These are phyloP conservation scores for Erebia epiphron DNA, from an alignment of 2,888 invertebrate genomes.

Conservation along the genomic window DNA sequence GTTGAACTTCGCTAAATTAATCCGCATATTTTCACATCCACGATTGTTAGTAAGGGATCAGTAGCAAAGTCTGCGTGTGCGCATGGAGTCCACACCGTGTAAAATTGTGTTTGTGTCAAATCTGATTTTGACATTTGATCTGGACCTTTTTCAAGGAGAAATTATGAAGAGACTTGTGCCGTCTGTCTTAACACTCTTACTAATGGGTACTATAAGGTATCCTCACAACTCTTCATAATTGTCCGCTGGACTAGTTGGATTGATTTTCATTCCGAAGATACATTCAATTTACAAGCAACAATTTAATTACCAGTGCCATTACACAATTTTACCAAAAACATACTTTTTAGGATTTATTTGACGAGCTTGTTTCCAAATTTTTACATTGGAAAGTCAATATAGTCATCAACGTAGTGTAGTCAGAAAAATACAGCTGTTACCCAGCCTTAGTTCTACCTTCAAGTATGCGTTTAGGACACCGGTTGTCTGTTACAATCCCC, in stretches of 20 bases:
- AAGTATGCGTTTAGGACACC: too few relatives aligned
- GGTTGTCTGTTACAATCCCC: too few relatives aligned
- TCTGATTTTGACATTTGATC: neutral
- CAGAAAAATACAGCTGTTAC: too few relatives aligned
- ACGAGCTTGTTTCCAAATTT: too few relatives aligned
- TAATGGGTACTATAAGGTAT: neutral
- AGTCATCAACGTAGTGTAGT: too few relatives aligned
- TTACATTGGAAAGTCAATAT: too few relatives aligned
- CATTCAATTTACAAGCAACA: too few relatives aligned
- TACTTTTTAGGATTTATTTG: too few relatives aligned
- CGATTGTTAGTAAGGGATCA: constrained; percentile 73
- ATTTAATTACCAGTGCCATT: too few relatives aligned
- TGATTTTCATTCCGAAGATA: constrained; percentile 14
- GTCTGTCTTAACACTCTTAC: neutral
- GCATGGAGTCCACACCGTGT: constrained; percentile 80
- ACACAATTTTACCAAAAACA: too few relatives aligned
- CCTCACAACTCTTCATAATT: constrained; percentile 5
- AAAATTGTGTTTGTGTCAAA: constrained; percentile 50
- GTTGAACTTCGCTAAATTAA: neutral
- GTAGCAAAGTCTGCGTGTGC: constrained; percentile 78
- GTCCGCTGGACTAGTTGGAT: constrained; percentile 8
- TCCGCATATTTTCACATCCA: constrained; percentile 65
- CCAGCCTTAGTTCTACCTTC: too few relatives aligned
- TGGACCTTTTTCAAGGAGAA: constrained; percentile 12
- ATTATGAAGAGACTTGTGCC: constrained; percentile 11